Base-by-base conservation (phyloP, 1,140 invertebrate species). In the Drosophila nasuta region DNA sequence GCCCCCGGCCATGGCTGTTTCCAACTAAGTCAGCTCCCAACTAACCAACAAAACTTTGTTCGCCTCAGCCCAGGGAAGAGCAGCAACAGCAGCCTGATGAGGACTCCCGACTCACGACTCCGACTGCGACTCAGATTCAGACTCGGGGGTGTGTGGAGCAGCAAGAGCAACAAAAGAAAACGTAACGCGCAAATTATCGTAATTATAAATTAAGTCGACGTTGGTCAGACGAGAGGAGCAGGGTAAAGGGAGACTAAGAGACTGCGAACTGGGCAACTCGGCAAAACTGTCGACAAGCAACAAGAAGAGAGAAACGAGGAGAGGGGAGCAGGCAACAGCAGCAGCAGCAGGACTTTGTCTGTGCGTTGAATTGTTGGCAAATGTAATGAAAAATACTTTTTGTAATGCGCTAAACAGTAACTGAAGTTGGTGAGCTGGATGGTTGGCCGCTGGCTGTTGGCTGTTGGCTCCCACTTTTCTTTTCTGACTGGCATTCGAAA, bases 191-290 rank as follows among this genome's bases (percentile, higher is more conserved):
- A 89, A 89, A 89, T 89, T 89, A 89, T 89, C 81, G 85, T 89
- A 89, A 89, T 89, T 89, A 89, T 89, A 89, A 89, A 89, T 89
- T 89, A 89, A 89, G 85, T 89, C 86, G 85, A 85, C 86, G 68
- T 89, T 56, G 85, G 79, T 79, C 74, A 76, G 79, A 43, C 28
- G 35, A 28, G 46, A 54, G 25, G 33, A 28, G n/a, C 30, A 60
- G 30, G 17, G 41, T 33, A 45, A 56, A 45, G 46, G 5, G 48
- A 17, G 25, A 38, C 48, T 25, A 51, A 54, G 49, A 28, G 49
- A 49, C 70, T 58, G 54, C 25, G 11, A 64, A 69, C 59, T 46
- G 48, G 28, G 48, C 38, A 62, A 56, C 58, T 43, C n/a, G 35
- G 20, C 20, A 25, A 25, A 25, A 25, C 3, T 25, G 20, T 25